Evolutionary conservation across 2,888 invertebrate species (phyloP).

Genomic region (Pterostichus niger): DNA sequence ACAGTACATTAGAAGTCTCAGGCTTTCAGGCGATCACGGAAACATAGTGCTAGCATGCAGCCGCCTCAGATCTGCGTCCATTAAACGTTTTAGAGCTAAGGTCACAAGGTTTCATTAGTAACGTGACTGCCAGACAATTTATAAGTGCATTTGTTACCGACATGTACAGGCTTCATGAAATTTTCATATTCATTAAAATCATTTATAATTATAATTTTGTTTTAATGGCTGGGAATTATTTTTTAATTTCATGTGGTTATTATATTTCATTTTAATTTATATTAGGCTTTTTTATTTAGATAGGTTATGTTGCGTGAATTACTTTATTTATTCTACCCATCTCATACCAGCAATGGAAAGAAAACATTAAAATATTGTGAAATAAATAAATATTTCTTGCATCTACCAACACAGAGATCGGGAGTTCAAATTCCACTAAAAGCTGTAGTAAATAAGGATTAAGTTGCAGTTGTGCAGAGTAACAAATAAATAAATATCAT

Average conservation of each 20-base stretch:
- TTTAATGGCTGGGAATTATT: background rate
- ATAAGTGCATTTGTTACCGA: conserved; percentile 11
- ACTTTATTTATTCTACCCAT: no score
- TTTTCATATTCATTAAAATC: conserved; percentile 10
- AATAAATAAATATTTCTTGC: no score
- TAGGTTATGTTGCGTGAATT: no score
- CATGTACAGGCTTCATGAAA: background rate
- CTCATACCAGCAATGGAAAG: no score
- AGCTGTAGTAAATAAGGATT: no score
- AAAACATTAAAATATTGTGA: no score
- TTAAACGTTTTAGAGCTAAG: conserved; percentile 45
- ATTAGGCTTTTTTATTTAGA: no score
- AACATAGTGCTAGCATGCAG: background rate
- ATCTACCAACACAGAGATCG: no score
- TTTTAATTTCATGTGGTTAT: background rate
- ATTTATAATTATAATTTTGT: conserved; percentile 6
- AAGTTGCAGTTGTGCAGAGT: no score
- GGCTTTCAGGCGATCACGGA: conserved; percentile 22
- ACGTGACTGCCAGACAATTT: conserved; percentile 23
- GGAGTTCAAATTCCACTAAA: no score
- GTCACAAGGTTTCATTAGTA: conserved; percentile 36
- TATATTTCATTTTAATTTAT: no score
- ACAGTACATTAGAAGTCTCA: background rate
- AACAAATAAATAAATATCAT: no score
- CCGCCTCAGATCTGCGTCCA: background rate